These are phyloP conservation scores for Palythoa grandiflora DNA, from an alignment of 92 coral and sea anemone species.

Conservation along the genomic window DNA sequence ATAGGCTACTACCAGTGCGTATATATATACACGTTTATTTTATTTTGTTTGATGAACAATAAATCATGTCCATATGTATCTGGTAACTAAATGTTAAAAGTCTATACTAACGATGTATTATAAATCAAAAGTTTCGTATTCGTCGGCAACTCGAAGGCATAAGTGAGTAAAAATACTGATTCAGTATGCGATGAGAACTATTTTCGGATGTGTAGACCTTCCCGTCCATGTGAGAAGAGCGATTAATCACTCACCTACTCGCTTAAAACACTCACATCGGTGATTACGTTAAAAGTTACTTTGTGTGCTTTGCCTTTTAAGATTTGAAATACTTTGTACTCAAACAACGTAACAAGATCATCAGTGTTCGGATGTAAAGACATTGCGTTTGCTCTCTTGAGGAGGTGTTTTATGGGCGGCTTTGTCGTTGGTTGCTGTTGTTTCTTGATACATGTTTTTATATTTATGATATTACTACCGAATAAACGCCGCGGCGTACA, in stretches of 20 bases:
- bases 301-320: background rate
- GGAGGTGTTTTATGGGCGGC: background rate
- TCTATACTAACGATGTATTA: background rate
- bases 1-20: conserved; percentile 57
- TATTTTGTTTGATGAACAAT: background rate
- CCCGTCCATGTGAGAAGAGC: background rate
- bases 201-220: too few relatives aligned
- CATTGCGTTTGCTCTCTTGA: background rate
- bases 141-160: background rate
- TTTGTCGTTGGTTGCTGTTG: background rate
- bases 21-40: background rate
- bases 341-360: background rate
- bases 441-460: background rate
- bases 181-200: background rate
- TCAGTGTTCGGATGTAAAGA: background rate
- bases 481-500: too few relatives aligned
- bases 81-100: background rate
- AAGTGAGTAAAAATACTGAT: background rate
- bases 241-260: background rate
- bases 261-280: conserved; percentile 6
- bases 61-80: too few relatives aligned
- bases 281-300: background rate
- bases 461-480: too few relatives aligned
- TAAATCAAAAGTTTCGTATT: background rate
- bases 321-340: background rate